phyloP scores from a whole-genome alignment of 23 tunicate species.

The Oikopleura vanhoeffeni region DNA sequence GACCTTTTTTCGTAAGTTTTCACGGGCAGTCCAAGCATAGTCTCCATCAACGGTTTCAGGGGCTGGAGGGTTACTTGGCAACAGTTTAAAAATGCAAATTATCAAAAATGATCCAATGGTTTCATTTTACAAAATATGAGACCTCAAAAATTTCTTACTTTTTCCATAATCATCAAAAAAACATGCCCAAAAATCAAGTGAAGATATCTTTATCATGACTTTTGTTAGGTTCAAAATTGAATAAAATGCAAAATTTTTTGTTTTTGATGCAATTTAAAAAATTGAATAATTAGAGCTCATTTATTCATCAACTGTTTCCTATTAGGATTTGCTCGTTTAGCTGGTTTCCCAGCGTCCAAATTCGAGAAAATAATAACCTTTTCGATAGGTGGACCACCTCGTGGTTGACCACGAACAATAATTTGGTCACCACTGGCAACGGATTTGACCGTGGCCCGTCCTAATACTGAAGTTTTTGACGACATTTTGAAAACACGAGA shows the following conservation, averaged over 20 bases:
- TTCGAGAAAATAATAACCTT: slow-evolving; percentile 63
- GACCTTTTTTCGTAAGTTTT: slow-evolving; percentile 49
- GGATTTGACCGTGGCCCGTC: neutral
- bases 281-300: no score
- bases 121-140: neutral
- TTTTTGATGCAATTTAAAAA: no score
- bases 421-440: slow-evolving; percentile 66
- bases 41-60: neutral
- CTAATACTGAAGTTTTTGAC: no score
- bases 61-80: neutral
- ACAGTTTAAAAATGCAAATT: no score
- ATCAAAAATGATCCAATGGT: neutral
- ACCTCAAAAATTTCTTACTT: neutral
- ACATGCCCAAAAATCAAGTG: neutral
- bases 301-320: no score
- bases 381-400: slow-evolving; percentile 84
- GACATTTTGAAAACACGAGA: no score
- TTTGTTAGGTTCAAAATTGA: no score
- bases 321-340: slow-evolving; percentile 50
- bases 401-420: slow-evolving; percentile 77
- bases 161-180: neutral
- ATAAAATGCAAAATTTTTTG: no score
- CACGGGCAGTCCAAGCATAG: slow-evolving; percentile 75
- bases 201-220: neutral
- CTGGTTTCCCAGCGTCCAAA: slow-evolving; percentile 49